These are phyloP conservation scores for Cotesia vestalis DNA, from an alignment of 1,140 invertebrate genomes.

Conservation along the genomic window DNA sequence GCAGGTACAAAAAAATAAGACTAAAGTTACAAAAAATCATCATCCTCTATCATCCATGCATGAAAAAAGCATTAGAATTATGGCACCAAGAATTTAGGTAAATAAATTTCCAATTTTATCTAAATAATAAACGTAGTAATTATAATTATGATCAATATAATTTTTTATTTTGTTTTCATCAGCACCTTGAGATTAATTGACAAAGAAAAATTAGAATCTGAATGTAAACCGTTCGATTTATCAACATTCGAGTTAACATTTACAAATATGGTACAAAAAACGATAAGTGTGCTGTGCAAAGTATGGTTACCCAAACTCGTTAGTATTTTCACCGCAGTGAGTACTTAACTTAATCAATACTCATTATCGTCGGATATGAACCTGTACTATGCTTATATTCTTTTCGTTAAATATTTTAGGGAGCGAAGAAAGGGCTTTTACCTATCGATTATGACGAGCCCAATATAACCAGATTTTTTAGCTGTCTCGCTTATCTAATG, in stretches of 20 bases:
- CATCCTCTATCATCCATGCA: slow-evolving; percentile 83
- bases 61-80: slow-evolving; percentile 81
- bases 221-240: slow-evolving; percentile 67
- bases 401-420: slow-evolving; percentile 53
- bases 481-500: slow-evolving; percentile 87
- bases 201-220: slow-evolving; percentile 60
- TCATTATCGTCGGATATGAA: no score
- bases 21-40: slow-evolving; percentile 71
- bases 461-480: slow-evolving; percentile 80
- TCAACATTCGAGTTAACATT: slow-evolving; percentile 66
- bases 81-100: slow-evolving; percentile 84
- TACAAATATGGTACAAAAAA: slow-evolving; percentile 65
- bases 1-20: slow-evolving; percentile 45
- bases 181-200: slow-evolving; percentile 69
- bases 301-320: slow-evolving; percentile 73
- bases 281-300: slow-evolving; percentile 65
- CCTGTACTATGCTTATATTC: slow-evolving; percentile 43
- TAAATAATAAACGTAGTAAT: background rate
- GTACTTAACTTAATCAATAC: slow-evolving; percentile 10
- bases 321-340: slow-evolving; percentile 65
- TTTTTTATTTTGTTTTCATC: slow-evolving; percentile 36
- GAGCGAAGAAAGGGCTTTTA: slow-evolving; percentile 78
- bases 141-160: slow-evolving; percentile 1
- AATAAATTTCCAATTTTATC: background rate
- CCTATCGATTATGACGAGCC: slow-evolving; percentile 74